Evolutionary conservation across 1,140 invertebrate species (phyloP).

Genomic region (Drosophila pachea): DNA sequence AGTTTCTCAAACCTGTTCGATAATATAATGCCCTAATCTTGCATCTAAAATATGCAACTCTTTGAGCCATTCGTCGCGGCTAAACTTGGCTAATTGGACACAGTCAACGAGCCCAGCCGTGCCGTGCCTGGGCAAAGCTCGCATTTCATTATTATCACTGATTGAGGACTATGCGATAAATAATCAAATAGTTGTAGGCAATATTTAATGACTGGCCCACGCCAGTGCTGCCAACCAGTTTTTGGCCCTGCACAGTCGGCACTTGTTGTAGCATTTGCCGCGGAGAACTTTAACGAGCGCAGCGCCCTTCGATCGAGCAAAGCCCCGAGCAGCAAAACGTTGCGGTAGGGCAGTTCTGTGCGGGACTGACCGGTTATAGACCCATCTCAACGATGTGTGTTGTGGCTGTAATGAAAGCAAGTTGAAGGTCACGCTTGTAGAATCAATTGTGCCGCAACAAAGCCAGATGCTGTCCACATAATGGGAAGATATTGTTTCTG

Average conservation of each 20-base stretch:
- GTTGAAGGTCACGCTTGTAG: constrained; percentile 27
- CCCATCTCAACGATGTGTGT: neutral
- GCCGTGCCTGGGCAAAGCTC: too few relatives aligned
- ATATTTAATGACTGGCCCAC: neutral
- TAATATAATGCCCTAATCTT: too few relatives aligned
- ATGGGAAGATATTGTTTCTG: neutral
- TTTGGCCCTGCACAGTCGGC: neutral
- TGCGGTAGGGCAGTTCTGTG: constrained; percentile 48
- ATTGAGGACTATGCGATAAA: constrained; percentile 40
- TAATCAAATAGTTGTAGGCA: constrained; percentile 16
- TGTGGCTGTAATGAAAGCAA: neutral
- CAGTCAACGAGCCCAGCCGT: constrained; percentile 25
- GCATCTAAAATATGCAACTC: constrained; percentile 1
- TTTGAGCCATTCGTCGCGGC: constrained; percentile 12
- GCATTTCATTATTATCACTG: constrained; percentile 10
- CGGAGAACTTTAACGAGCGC: constrained; percentile 51
- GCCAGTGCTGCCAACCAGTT: constrained; percentile 11
- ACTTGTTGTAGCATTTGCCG: constrained; percentile 8
- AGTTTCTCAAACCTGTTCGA: too few relatives aligned
- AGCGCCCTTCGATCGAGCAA: constrained; percentile 44
- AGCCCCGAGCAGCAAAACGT: constrained; percentile 19
- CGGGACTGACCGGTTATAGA: constrained; percentile 30
- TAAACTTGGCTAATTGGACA: constrained; percentile 46
- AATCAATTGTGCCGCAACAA: constrained; percentile 23
- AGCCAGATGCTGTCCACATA: neutral